These are phyloP conservation scores for Whitmania pigra DNA, from an alignment of 1,140 invertebrate species.

Conservation along the genomic window DNA sequence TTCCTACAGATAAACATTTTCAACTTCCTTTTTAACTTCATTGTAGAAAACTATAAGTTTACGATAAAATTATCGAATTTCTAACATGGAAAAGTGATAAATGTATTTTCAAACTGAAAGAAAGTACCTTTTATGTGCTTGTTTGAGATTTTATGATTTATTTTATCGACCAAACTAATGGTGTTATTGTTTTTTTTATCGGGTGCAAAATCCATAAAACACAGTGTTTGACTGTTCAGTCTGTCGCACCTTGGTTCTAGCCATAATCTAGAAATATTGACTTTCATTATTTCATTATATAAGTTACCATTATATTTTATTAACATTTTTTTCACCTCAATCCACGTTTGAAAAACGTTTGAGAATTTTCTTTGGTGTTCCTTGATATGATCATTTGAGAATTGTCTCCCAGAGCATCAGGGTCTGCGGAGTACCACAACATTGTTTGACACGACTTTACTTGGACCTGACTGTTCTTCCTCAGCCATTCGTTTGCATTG, in stretches of 20 bases:
- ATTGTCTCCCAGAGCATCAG: constrained; percentile 8
- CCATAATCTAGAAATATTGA: constrained; percentile 1
- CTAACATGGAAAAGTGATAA: not conserved
- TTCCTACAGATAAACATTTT: constrained; percentile 8
- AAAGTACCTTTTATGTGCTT: constrained; percentile 1
- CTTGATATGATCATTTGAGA: constrained; percentile 13
- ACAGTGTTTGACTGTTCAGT: not conserved
- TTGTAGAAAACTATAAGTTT: not conserved
- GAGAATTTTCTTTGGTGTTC: not conserved
- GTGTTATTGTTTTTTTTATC: not conserved
- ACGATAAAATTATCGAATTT: not conserved
- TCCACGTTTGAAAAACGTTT: constrained; percentile 17
- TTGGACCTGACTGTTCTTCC: constrained; percentile 14
- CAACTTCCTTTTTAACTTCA: not conserved
- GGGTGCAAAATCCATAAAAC: constrained; percentile 1
- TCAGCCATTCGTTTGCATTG: constrained; percentile 22
- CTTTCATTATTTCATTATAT: not conserved
- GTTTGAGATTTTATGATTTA: constrained; percentile 8
- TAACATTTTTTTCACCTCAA: constrained; percentile 7
- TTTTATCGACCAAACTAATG: not conserved
- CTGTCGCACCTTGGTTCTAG: constrained; percentile 4
- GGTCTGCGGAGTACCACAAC: constrained; percentile 12
- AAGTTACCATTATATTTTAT: not conserved
- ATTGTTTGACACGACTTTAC: constrained; percentile 21
- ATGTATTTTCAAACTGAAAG: too few relatives aligned